Percentiles rank a stretch among this genome's conserved stretches.
Evolutionary conservation across 2,797 vertebrate genomes (phyloP).

Genomic region (Anolis apletophallus): DNA sequence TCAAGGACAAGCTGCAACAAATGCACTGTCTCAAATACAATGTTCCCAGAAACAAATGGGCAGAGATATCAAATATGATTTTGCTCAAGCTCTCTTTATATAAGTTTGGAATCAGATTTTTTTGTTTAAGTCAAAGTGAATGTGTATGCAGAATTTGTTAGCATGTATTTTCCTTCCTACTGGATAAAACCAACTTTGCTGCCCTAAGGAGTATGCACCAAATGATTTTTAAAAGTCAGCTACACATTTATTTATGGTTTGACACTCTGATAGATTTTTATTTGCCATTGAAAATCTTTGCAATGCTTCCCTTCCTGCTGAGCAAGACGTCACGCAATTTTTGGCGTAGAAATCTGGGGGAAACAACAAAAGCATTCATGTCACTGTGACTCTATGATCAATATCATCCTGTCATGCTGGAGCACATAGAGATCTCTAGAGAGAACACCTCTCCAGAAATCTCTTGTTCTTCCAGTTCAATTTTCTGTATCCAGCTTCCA

Average conservation of each 20-base stretch:
- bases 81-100: not conserved
- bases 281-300: not conserved
- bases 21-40: no score
- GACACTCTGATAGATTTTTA: not conserved
- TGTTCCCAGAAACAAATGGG: not conserved
- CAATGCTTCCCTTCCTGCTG: not conserved
- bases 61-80: not conserved
- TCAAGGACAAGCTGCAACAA: not conserved
- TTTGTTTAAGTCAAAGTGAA: not conserved
- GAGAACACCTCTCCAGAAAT: no score
- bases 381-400: no score
- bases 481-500: no score
- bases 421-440: no score
- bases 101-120: no score
- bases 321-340: not conserved
- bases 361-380: no score
- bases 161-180: not conserved
- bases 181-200: not conserved
- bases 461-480: no score
- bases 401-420: no score
- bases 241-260: not conserved
- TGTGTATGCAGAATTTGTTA: not conserved
- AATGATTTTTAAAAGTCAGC: no score
- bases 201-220: not conserved
- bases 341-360: not conserved